phyloP scores from a whole-genome alignment of 2,797 vertebrate genomes.

The Spinibarbus caldwelli region DNA sequence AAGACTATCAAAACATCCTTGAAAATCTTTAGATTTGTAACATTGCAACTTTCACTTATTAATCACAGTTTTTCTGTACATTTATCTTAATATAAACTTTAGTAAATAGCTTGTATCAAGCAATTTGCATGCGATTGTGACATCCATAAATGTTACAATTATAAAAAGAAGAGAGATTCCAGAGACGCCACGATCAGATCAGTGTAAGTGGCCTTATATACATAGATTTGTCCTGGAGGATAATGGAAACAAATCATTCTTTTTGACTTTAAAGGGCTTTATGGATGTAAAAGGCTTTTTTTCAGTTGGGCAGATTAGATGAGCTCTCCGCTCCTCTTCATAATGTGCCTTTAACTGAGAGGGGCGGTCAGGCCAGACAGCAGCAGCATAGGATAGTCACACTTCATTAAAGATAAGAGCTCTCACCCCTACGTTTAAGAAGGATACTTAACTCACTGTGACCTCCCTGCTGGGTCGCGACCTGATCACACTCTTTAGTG shows the following conservation, averaged over 20 bases:
- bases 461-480: constrained; percentile 64
- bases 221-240: constrained; percentile 39
- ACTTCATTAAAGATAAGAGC: constrained; percentile 60
- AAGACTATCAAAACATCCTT: not conserved
- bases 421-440: constrained; percentile 44
- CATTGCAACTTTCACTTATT: not conserved
- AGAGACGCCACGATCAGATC: constrained; percentile 38
- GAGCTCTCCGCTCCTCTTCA: constrained; percentile 38
- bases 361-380: constrained; percentile 45
- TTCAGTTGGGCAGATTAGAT: constrained; percentile 37
- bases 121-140: constrained; percentile 13
- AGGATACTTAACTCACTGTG: constrained; percentile 59
- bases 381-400: constrained; percentile 32
- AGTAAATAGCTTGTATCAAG: not conserved
- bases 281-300: constrained; percentile 41
- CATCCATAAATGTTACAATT: not conserved
- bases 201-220: constrained; percentile 22
- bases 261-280: constrained; percentile 45
- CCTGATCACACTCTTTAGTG: constrained; percentile 63
- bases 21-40: not conserved
- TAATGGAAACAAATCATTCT: constrained; percentile 45
- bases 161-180: constrained; percentile 6
- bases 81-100: not conserved
- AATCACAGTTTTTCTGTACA: not conserved
- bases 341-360: constrained; percentile 48